Conservation (phyloP, 1,140 invertebrate genomes). For the Drepana arcuata region DNA sequence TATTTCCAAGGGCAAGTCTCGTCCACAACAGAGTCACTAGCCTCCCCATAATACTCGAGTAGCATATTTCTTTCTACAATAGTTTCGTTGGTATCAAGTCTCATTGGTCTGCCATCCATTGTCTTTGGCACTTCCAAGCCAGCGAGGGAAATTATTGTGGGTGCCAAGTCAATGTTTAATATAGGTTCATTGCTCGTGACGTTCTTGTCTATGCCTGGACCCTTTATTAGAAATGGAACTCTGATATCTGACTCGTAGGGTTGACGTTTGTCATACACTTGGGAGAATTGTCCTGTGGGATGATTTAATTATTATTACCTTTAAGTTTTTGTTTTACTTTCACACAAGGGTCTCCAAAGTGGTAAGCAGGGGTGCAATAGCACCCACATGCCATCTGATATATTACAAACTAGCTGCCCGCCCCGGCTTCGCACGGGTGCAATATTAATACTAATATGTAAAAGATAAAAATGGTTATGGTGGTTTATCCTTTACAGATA, state of each 20-base stretch:
- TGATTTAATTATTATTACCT: not conserved
- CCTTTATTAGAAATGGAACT: slow-evolving; percentile 85
- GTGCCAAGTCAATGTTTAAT: slow-evolving; percentile 85
- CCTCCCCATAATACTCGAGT: slow-evolving; percentile 87
- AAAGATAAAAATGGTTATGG: no score
- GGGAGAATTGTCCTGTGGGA: slow-evolving; percentile 89
- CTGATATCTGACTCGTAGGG: slow-evolving; percentile 91
- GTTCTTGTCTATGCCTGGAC: slow-evolving; percentile 76
- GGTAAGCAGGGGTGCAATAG: slow-evolving; percentile 27
- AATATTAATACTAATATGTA: no score
- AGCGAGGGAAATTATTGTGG: slow-evolving; percentile 83
- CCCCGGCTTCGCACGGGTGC: no score
- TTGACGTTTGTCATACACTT: slow-evolving; percentile 90
- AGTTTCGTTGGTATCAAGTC: slow-evolving; percentile 17
- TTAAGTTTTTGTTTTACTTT: not conserved
- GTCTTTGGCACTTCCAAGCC: slow-evolving; percentile 57
- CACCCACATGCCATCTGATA: slow-evolving; percentile 91
- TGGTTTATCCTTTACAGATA: no score
- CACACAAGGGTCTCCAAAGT: no score
- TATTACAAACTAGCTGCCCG: no score
- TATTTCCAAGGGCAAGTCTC: slow-evolving; percentile 72
- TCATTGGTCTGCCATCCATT: slow-evolving; percentile 79
- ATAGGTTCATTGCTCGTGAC: slow-evolving; percentile 71
- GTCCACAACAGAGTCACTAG: slow-evolving; percentile 63
- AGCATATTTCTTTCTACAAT: slow-evolving; percentile 73